Conservation (phyloP, 1,140 invertebrate species). For the Aphaenogaster rudis region DNA sequence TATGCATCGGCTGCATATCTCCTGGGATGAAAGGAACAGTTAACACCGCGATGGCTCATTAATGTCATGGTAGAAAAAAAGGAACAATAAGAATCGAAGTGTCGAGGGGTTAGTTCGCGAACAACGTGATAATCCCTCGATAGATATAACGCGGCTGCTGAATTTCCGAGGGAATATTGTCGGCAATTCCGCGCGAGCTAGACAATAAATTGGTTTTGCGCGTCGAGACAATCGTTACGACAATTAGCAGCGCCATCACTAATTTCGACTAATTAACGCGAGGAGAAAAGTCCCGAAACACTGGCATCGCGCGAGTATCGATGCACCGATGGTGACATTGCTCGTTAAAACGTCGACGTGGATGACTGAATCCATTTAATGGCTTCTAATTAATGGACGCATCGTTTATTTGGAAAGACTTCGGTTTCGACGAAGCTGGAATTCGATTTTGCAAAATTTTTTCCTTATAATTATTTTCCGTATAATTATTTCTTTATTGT, state of each 20-base stretch:
- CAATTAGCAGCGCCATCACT: conserved; percentile 73
- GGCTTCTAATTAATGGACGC: conserved; percentile 74
- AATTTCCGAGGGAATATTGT: conserved; percentile 65
- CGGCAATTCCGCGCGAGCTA: conserved; percentile 40
- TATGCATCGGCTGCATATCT: conserved; percentile 12
- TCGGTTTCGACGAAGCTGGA: conserved; percentile 15
- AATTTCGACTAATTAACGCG: conserved; percentile 76
- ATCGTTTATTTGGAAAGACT: conserved; percentile 56
- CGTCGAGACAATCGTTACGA: conserved; percentile 69
- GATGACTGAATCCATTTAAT: conserved; percentile 71
- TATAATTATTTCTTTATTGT: conserved; percentile 26
- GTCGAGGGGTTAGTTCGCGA: conserved; percentile 42
- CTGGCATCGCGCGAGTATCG: conserved; percentile 67
- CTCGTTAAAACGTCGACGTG: conserved; percentile 71
- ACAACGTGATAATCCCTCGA: conserved; percentile 57
- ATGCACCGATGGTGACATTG: conserved; percentile 65
- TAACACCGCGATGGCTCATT: conserved; percentile 55
- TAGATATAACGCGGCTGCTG: conserved; percentile 22
- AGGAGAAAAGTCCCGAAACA: conserved; percentile 70
- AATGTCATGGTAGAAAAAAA: conserved; percentile 33
- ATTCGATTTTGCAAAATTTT: conserved; percentile 39
- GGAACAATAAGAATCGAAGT: conserved; percentile 51
- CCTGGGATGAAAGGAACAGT: conserved; percentile 33
- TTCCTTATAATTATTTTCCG: neutral
- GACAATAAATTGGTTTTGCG: conserved; percentile 77